Evolutionary conservation across 2,888 invertebrate genomes (phyloP).

Genomic region (Cheilosia scutellata): DNA sequence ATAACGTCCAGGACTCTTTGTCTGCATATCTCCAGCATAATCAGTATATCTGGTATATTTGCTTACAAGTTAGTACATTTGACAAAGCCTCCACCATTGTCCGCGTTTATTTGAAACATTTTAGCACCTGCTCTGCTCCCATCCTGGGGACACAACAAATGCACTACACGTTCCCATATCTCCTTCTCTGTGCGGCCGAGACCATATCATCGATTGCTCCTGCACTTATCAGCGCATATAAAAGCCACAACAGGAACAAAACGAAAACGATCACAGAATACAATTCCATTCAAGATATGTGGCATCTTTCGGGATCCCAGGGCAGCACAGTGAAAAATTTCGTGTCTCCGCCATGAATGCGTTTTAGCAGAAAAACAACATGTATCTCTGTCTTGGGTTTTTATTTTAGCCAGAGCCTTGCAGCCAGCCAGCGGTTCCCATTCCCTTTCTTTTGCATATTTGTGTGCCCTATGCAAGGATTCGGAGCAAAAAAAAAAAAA

Average conservation of each 20-base stretch:
- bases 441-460: constrained; percentile 73
- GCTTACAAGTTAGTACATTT: constrained; percentile 36
- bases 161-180: constrained; percentile 69
- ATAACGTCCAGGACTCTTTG: neutral
- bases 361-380: constrained; percentile 76
- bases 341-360: constrained; percentile 82
- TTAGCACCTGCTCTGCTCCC: constrained; percentile 66
- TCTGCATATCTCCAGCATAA: constrained; percentile 1
- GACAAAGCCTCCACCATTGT: constrained; percentile 34
- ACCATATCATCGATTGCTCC: constrained; percentile 65
- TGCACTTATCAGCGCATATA: constrained; percentile 67
- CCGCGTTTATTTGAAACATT: constrained; percentile 49
- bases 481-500: constrained; percentile 7
- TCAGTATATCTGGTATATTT: constrained; percentile 26
- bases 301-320: constrained; percentile 43
- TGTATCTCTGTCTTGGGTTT: constrained; percentile 49
- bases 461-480: constrained; percentile 4
- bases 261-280: constrained; percentile 40
- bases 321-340: constrained; percentile 79
- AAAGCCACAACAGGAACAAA: constrained; percentile 43
- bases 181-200: constrained; percentile 27
- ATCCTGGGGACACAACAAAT: constrained; percentile 59
- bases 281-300: constrained; percentile 73
- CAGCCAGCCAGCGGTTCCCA: constrained; percentile 40
- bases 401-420: constrained; percentile 33